Evolutionary conservation across 2,113 vertebrate species (phyloP).

Genomic region (Vulpes ferrilata): DNA sequence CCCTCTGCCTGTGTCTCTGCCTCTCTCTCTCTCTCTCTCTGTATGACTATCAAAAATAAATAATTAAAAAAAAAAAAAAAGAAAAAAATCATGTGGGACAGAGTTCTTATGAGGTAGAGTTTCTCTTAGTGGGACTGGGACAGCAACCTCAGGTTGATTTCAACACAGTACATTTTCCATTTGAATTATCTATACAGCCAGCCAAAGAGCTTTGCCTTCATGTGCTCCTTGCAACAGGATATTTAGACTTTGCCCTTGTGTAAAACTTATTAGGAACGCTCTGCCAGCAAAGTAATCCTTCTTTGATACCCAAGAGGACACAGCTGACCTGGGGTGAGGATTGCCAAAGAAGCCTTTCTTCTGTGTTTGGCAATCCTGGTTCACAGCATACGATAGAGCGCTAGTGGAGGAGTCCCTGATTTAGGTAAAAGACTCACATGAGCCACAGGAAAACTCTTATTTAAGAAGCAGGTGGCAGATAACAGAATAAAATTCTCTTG

Average conservation of each 20-base stretch:
- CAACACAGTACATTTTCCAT: neutral
- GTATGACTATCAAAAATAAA: too few species aligned
- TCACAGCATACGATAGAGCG: neutral
- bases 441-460: neutral
- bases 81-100: neutral
- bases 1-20: too few species aligned
- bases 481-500: neutral
- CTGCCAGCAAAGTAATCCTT: neutral
- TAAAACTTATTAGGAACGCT: neutral
- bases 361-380: neutral
- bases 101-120: neutral
- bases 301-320: slow-evolving; percentile 14
- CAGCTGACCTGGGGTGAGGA: neutral
- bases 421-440: neutral
- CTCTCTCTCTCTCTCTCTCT: too few species aligned
- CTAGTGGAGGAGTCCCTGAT: neutral
- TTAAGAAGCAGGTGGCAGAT: neutral
- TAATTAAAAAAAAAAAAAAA: too few species aligned
- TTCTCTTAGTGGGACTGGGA: neutral
- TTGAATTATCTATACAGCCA: neutral
- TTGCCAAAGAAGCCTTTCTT: neutral
- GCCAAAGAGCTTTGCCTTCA: neutral
- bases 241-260: neutral
- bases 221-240: neutral
- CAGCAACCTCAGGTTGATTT: neutral